Evolutionary conservation across 2,113 vertebrate species (phyloP).

Genomic region (Aix galericulata): DNA sequence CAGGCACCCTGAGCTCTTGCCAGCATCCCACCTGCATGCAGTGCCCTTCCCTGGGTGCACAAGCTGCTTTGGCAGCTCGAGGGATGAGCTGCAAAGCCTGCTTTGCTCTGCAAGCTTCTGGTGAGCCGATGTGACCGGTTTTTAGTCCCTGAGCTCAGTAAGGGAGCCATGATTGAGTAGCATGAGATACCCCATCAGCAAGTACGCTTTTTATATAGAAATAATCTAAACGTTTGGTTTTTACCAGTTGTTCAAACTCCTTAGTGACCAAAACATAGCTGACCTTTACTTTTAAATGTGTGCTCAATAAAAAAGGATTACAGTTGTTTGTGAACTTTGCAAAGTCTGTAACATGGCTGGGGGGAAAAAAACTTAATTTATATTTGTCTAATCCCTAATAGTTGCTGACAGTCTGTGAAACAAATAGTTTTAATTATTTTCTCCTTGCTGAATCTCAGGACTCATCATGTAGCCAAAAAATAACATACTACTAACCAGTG

Average conservation of each 20-base stretch:
- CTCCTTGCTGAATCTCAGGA: conserved; percentile 22
- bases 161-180: neutral
- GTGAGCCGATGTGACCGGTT: neutral
- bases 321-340: conserved; percentile 29
- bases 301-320: conserved; percentile 44
- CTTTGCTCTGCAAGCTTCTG: neutral
- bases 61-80: neutral
- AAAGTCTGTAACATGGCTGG: conserved; percentile 14
- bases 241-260: neutral
- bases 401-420: conserved; percentile 48
- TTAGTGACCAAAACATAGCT: conserved; percentile 2
- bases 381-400: conserved; percentile 51
- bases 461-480: conserved; percentile 29
- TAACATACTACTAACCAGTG: conserved; percentile 6
- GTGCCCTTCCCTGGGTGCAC: accelerated
- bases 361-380: neutral
- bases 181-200: neutral
- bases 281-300: conserved; percentile 47
- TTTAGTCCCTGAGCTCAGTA: neutral
- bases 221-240: neutral
- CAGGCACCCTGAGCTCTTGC: neutral
- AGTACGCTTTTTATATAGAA: neutral
- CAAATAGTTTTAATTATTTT: conserved; percentile 70
- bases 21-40: neutral
- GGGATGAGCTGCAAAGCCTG: neutral